Evolutionary conservation across 2,797 vertebrate species (phyloP).

Genomic region (Oreochromis grahami): DNA sequence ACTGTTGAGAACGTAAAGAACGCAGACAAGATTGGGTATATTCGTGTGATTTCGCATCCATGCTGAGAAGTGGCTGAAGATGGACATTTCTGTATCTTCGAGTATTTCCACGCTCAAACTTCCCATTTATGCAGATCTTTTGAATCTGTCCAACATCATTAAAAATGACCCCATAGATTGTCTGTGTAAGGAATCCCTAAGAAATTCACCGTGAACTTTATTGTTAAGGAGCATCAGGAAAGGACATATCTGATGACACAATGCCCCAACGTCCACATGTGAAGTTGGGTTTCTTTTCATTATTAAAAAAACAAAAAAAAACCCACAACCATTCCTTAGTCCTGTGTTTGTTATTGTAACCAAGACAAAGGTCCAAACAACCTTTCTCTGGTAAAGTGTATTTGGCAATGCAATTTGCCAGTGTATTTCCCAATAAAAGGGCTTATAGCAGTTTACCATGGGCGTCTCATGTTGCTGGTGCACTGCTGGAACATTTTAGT

Average conservation of each 20-base stretch:
- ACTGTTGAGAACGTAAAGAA: conserved; percentile 16
- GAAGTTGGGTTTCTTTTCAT: not conserved
- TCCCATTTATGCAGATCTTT: not conserved
- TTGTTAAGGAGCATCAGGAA: not conserved
- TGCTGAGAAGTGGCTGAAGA: conserved; percentile 5
- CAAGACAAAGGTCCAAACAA: not conserved
- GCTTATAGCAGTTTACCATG: not conserved
- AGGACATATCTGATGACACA: not conserved
- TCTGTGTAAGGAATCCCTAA: not conserved
- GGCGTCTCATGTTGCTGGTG: not conserved
- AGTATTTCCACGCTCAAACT: not conserved
- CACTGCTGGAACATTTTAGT: not conserved
- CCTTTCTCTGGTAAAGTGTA: not conserved
- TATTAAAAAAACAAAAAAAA: not conserved
- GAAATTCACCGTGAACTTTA: not conserved
- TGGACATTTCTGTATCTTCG: not conserved
- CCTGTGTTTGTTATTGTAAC: not conserved
- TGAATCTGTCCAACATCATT: not conserved
- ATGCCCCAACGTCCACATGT: not conserved
- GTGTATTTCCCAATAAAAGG: not conserved
- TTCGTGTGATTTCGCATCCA: conserved; percentile 44
- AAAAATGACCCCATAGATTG: not conserved
- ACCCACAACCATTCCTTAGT: not conserved
- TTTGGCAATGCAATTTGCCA: not conserved
- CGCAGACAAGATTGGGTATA: conserved; percentile 14